Percentiles rank a stretch among this genome's conserved stretches.
phyloP scores from a whole-genome alignment of 2,888 invertebrate genomes.

The Cetonia aurata region DNA sequence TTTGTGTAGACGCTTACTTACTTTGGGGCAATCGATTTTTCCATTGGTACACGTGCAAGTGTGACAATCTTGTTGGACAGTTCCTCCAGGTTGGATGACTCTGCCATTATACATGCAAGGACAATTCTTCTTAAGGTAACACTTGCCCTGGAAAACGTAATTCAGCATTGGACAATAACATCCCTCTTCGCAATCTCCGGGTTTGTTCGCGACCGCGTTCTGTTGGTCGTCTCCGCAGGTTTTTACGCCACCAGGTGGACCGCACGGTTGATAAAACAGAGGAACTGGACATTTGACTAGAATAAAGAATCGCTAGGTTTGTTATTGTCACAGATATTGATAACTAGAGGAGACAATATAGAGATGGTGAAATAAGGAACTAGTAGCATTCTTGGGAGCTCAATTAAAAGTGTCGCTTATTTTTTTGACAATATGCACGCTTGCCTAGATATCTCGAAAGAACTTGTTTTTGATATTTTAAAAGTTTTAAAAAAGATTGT shows the following conservation, averaged over 20 bases:
- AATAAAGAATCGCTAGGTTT: neutral
- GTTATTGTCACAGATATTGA: neutral
- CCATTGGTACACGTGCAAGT: conserved; percentile 79
- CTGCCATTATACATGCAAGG: conserved; percentile 83
- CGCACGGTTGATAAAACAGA: conserved; percentile 18
- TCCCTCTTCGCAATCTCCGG: conserved; percentile 35
- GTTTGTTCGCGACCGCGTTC: no score
- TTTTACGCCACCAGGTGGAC: conserved; percentile 4
- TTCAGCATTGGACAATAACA: conserved; percentile 26
- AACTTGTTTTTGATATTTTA: no score
- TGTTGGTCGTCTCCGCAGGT: conserved; percentile 4
- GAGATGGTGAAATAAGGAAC: no score
- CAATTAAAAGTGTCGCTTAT: no score
- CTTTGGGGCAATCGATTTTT: conserved; percentile 78
- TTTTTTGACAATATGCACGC: no score
- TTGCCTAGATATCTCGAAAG: no score
- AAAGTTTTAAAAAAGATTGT: no score
- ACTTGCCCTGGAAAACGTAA: conserved; percentile 22
- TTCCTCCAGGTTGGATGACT: conserved; percentile 78
- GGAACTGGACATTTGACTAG: neutral
- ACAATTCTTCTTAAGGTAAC: conserved; percentile 31
- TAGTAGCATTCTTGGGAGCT: no score
- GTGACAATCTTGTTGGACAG: conserved; percentile 83
- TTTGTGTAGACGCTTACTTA: neutral
- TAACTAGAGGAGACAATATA: no score